Evolutionary conservation across 2,113 vertebrate species (phyloP).

Genomic region (Hystrix brachyura): DNA sequence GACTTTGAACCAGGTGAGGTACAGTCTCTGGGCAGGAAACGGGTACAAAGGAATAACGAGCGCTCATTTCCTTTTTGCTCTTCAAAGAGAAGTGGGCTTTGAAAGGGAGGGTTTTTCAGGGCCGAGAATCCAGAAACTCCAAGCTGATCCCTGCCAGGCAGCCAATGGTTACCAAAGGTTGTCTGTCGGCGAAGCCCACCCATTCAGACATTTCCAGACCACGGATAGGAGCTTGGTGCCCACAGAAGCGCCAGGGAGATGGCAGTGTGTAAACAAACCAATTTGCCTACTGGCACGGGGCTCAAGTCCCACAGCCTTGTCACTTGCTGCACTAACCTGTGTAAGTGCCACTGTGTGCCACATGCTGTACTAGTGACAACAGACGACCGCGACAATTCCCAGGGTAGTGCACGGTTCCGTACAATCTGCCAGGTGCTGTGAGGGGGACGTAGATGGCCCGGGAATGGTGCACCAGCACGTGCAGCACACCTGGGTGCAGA

Average conservation of each 20-base stretch:
- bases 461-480: background rate
- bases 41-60: background rate
- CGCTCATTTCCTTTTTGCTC: background rate
- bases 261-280: background rate
- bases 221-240: background rate
- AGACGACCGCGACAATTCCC: background rate
- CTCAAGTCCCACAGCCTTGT: background rate
- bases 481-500: background rate
- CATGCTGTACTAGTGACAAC: background rate
- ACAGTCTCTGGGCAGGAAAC: background rate
- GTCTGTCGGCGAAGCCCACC: background rate
- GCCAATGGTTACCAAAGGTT: background rate
- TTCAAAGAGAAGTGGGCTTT: conserved; percentile 65
- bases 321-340: background rate
- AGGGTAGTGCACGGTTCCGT: background rate
- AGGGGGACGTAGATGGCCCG: background rate
- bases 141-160: background rate
- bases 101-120: background rate
- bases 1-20: background rate
- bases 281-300: background rate
- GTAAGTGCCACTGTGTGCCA: background rate
- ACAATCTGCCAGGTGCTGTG: background rate
- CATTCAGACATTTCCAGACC: background rate
- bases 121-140: conserved; percentile 37
- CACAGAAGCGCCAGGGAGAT: background rate